Evolutionary conservation across 2,797 vertebrate species (phyloP).

Genomic region (Mormyrus hasselquistii): DNA sequence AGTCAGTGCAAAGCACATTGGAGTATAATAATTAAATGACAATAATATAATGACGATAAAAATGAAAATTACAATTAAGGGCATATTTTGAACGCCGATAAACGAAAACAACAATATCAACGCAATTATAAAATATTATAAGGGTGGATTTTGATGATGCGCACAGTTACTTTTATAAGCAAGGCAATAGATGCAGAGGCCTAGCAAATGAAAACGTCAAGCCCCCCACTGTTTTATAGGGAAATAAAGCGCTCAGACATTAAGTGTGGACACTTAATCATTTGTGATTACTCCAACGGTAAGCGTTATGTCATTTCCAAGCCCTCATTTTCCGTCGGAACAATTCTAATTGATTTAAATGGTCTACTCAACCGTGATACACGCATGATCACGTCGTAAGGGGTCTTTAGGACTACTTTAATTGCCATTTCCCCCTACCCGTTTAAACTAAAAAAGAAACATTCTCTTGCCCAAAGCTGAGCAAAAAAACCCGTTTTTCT

Average conservation of each 20-base stretch:
- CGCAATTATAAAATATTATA: neutral
- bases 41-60: neutral
- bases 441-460: constrained; percentile 64
- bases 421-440: constrained; percentile 87
- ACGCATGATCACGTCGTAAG: constrained; percentile 93
- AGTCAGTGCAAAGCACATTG: neutral
- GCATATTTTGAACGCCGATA: neutral
- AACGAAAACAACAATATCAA: constrained; percentile 2
- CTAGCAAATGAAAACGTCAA: constrained; percentile 20
- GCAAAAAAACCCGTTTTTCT: constrained; percentile 67
- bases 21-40: neutral
- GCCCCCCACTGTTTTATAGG: constrained; percentile 74
- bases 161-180: constrained; percentile 26
- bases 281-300: constrained; percentile 77
- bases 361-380: constrained; percentile 89
- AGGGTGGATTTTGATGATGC: constrained; percentile 23
- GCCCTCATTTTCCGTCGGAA: constrained; percentile 87
- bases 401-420: constrained; percentile 98
- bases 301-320: constrained; percentile 79
- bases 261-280: constrained; percentile 85
- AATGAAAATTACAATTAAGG: neutral
- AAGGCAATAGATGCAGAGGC: constrained; percentile 16
- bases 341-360: constrained; percentile 99
- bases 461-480: constrained; percentile 94
- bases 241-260: constrained; percentile 77